These are phyloP conservation scores for Nibea coibor DNA, from an alignment of 2,113 vertebrate species.

Conservation along the genomic window DNA sequence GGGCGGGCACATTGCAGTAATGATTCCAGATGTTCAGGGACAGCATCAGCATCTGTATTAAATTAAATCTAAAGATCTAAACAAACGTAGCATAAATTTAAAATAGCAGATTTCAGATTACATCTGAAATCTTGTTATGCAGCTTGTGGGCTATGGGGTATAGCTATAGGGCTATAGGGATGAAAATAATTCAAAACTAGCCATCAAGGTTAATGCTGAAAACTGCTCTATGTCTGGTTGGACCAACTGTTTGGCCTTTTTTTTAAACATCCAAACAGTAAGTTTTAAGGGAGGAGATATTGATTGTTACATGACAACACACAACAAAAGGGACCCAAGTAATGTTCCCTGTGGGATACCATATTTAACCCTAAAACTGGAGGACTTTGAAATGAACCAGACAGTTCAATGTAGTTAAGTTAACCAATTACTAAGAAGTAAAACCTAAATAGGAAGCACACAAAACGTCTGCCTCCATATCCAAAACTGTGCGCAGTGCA, in stretches of 20 bases:
- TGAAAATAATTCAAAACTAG: too few species aligned
- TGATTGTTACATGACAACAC: neutral
- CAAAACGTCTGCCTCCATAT: neutral
- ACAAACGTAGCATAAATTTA: neutral
- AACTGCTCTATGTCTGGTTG: neutral
- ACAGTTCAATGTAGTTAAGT: neutral
- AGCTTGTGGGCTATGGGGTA: neutral
- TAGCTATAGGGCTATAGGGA: too few species aligned
- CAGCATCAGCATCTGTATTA: neutral
- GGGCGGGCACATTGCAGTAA: neutral
- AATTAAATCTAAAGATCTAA: neutral
- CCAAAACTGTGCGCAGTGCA: too few species aligned
- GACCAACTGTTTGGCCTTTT: neutral
- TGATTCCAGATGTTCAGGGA: neutral
- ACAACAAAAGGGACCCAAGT: neutral
- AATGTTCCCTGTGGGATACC: neutral
- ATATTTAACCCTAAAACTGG: neutral
- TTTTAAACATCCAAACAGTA: neutral
- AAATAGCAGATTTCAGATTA: neutral
- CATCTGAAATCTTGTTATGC: neutral
- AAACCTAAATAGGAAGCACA: neutral
- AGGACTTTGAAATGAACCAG: neutral
- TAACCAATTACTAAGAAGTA: neutral
- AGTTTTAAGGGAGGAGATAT: neutral
- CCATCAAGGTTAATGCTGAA: neutral